Conservation (phyloP, 2,797 vertebrate species). For the Pteronotus mesoamericanus region DNA sequence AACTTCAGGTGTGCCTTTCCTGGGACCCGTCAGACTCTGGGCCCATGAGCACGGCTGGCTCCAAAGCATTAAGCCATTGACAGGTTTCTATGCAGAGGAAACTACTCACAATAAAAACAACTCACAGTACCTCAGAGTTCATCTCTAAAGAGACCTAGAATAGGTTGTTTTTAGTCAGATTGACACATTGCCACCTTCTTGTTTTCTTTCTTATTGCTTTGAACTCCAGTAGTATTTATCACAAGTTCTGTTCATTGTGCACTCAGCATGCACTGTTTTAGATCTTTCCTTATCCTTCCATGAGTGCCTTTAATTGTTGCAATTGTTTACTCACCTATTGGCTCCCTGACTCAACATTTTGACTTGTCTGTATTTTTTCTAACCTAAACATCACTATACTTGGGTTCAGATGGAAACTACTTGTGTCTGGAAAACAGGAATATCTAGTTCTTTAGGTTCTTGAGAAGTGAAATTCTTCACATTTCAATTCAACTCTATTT, state of each 20-base stretch:
- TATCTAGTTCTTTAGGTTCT: background rate
- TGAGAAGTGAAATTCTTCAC: background rate
- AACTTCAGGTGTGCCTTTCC: background rate
- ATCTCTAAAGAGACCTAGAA: background rate
- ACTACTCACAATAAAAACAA: background rate
- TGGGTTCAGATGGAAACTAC: conserved; percentile 21
- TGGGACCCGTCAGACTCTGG: background rate
- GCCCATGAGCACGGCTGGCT: background rate
- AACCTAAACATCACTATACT: background rate
- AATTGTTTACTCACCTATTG: background rate
- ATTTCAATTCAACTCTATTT: background rate
- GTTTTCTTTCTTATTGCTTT: background rate
- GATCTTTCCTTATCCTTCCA: background rate
- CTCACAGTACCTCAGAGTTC: background rate
- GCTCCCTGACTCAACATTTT: background rate
- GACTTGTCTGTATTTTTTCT: background rate
- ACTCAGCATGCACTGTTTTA: background rate
- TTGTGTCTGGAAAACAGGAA: background rate
- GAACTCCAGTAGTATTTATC: background rate
- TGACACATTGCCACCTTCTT: background rate
- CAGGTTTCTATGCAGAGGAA: background rate
- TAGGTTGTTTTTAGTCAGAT: background rate
- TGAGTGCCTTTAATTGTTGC: background rate
- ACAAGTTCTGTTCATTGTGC: background rate
- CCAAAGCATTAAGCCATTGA: background rate